These are phyloP conservation scores for Rotaria socialis DNA, from an alignment of 2,888 invertebrate genomes.

Conservation along the genomic window DNA sequence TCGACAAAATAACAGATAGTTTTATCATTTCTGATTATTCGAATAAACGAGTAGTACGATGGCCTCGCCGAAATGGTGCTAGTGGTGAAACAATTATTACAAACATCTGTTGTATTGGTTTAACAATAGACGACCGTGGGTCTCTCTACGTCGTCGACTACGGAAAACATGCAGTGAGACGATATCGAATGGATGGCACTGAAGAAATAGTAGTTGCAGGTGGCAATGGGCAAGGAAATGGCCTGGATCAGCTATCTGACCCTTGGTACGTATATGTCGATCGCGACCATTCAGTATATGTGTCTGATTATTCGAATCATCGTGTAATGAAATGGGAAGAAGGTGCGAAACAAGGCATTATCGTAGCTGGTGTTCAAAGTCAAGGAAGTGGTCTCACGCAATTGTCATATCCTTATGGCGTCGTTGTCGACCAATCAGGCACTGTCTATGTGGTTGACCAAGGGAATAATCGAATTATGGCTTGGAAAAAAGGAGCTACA, in stretches of 20 bases:
- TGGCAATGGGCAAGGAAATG: neutral
- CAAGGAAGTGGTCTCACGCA: too few species aligned
- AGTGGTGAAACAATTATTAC: too few species aligned
- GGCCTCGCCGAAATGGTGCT: too few species aligned
- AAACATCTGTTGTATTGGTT: too few species aligned
- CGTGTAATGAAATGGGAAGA: conserved; percentile 6
- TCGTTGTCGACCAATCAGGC: neutral
- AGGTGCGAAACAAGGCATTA: neutral
- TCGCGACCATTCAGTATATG: neutral
- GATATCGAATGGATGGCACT: neutral
- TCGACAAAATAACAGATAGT: too few species aligned
- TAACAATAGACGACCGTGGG: neutral
- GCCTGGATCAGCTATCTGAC: neutral
- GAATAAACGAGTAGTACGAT: too few species aligned
- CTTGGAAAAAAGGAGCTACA: neutral
- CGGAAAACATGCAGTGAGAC: neutral
- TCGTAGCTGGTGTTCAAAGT: neutral
- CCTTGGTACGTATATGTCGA: neutral
- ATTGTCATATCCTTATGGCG: neutral
- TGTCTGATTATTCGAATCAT: neutral
- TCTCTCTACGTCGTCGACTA: neutral
- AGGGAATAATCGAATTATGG: neutral
- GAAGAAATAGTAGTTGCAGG: neutral
- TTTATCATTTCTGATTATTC: too few species aligned
- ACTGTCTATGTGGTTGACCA: neutral